Evolutionary conservation across 2,888 invertebrate species (phyloP), one percentile per base, ranked within the genome.

Genomic region (Thalpophila matura): DNA sequence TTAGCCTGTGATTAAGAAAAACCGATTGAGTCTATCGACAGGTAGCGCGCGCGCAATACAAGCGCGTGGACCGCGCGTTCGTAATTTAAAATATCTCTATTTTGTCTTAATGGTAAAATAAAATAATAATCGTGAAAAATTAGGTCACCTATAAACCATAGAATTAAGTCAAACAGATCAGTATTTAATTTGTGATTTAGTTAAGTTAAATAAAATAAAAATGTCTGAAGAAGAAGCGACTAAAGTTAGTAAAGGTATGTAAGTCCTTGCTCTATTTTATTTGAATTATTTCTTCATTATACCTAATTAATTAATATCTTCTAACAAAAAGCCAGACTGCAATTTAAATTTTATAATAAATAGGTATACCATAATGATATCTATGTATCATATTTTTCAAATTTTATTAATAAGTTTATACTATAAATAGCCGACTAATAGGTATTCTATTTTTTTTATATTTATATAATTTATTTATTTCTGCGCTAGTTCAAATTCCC

Each of bases 11-110:
- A 46, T 49, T 42, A 47, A 55, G 27, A 73, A 66, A 71, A 56
- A 29, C 24, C 31, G 10, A 45, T 50, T 6, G 31, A 96, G 96
- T 75, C 53, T 43, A 59, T 58, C 64, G 55, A 40, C 37, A 53
- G 54, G 12, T 35, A 43, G 77, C 67, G 74, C 73, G 73, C 61
- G 73, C 61, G 77, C 74, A 74, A 50, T 14, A 58, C 54, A 16
- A 16, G 61, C 73, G 67, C 58, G 55, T 29, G 12, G 14, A 18
- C 7, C 45, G 58, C 58, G 76, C 58, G 49, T 51, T 49, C 16
- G 1, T 14, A 43, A 50, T 43, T 50, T 4, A 18, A 37, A 27
- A 9, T 27, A 42, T 3, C 4, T 3, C 0, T 45, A 22, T 68
- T 31, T 67, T 45, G 33, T 45, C 45, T 62, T 33, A 0, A n/a